Percentiles rank a stretch among this genome's conserved stretches.
Evolutionary conservation across 2,113 vertebrate species (phyloP).

Genomic region (Cyanistes caeruleus): DNA sequence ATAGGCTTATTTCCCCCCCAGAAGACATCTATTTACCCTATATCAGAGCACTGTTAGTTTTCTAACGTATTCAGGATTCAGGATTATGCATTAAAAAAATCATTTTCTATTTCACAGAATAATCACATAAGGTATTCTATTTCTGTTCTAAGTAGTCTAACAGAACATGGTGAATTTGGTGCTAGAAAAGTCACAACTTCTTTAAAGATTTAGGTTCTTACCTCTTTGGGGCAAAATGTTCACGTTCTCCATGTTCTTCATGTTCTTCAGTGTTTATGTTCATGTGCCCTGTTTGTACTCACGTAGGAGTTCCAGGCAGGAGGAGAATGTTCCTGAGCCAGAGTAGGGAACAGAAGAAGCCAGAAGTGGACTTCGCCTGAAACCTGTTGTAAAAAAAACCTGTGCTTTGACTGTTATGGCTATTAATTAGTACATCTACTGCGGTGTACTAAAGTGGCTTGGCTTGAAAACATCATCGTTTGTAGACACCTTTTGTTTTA

Average conservation of each 20-base stretch:
- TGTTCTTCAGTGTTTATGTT: not conserved
- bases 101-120: not conserved
- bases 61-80: not conserved
- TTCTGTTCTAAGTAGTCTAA: not conserved
- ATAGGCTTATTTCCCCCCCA: not conserved
- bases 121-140: not conserved
- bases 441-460: not conserved
- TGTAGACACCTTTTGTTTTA: too few species aligned
- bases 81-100: not conserved
- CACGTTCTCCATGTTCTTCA: too few species aligned
- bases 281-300: not conserved
- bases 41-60: not conserved
- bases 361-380: not conserved
- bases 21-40: not conserved
- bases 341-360: not conserved
- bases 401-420: not conserved
- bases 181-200: not conserved
- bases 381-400: not conserved
- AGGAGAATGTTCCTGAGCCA: not conserved
- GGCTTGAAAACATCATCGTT: not conserved
- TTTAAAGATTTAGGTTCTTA: not conserved
- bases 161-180: not conserved
- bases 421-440: not conserved
- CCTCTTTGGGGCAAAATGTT: not conserved
- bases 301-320: not conserved